A percentile compares a stretch with the other conserved stretches of the same genome.
Evolutionary conservation across 2,113 vertebrate genomes (phyloP).

Genomic region (Sapajus apella): DNA sequence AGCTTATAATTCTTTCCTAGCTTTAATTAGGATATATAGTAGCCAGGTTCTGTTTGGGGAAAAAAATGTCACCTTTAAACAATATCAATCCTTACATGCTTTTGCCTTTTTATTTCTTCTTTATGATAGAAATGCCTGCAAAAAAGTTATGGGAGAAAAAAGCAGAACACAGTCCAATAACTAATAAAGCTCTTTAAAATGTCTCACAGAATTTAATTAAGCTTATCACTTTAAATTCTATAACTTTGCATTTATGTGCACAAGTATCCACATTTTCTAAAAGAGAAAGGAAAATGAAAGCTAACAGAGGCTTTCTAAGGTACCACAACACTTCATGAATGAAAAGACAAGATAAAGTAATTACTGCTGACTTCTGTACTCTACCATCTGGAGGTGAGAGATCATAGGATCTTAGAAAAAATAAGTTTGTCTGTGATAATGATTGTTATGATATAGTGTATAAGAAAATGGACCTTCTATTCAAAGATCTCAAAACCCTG

Average conservation of each 20-base stretch:
- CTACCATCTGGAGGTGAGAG: not conserved
- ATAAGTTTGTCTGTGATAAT: not conserved
- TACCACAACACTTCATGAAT: not conserved
- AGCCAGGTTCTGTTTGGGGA: not conserved
- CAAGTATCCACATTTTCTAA: not conserved
- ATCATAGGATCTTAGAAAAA: not conserved
- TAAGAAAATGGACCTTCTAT: not conserved
- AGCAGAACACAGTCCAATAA: not conserved
- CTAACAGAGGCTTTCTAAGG: not conserved
- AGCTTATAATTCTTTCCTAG: not conserved
- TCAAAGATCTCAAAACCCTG: conserved; percentile 22
- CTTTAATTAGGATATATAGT: conserved; percentile 15
- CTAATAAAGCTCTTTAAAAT: not conserved
- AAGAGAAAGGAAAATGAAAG: not conserved
- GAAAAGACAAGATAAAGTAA: not conserved
- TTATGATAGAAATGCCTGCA: not conserved
- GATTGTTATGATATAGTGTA: not conserved
- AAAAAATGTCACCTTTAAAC: not conserved
- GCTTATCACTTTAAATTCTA: conserved; percentile 6
- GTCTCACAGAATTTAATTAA: conserved; percentile 15
- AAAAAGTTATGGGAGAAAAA: not conserved
- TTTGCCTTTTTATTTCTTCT: not conserved
- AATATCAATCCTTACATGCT: not conserved
- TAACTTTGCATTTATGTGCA: not conserved
- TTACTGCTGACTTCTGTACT: not conserved